Evolutionary conservation across 2,797 vertebrate species (phyloP), one percentile per base, ranked within the genome.

Genomic region (Novumbra hubbsi): DNA sequence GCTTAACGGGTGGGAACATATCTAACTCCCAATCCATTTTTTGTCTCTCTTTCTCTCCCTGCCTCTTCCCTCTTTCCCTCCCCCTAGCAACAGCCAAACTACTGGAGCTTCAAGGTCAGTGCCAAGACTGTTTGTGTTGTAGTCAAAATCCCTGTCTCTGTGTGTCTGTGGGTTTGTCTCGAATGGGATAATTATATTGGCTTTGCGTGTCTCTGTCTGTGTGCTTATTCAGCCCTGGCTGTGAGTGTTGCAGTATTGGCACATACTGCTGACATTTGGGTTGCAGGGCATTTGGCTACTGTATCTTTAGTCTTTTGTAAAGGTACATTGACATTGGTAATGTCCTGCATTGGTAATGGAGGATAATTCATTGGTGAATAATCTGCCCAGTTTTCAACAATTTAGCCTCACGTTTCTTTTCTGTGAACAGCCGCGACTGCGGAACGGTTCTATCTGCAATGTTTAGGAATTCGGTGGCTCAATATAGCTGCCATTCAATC

Each of bases 51-150:
- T 32, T 67, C 66, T 89, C 82, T 84, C 87, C 89, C 83, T 83
- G 63, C 17, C 45, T 32, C 41, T 30, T 9, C 6, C 9, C 60
- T 19, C 16, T 76, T 49, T 50, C 50, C 19, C 24, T 69, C 72
- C 76, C 76, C 73, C 19, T 81, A 93, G 90, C 95, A 98, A 94
- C 96, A 97, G 88, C 96, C 96, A 92, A 98, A 98, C 96, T 99
- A 98, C 95, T 98, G 97, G 97, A 98, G 97, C 92, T 98, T 99
- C 95, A 98, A 98, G 97, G 98, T 98, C 93, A 98, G 97, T 97
- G 93, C 82, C 87, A 81, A 78, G 41, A 73, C 57, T 86, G 72
- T 76, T 45, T 68, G 68, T 68, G 60, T 68, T 57, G 57, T 45
- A 32, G 21, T 68, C 55, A 62, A 30, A 52, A 28, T 57, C 21